Conservation (phyloP, 2,797 vertebrate species). For the Cynodonichthys magdalenae region DNA sequence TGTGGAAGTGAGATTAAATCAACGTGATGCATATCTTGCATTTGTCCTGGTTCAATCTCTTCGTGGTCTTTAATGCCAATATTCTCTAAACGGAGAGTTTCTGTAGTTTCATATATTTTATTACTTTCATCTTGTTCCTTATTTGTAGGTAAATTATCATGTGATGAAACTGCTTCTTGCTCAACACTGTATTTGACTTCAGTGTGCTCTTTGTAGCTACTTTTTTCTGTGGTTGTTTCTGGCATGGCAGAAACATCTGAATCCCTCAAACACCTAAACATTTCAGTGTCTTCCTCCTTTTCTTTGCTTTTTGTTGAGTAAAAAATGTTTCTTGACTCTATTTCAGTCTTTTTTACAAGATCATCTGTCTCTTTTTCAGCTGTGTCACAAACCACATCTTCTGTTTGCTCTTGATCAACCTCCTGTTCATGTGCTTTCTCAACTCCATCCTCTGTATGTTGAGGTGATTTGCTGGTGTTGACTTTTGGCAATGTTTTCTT, state of each 20-base stretch:
- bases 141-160: conserved; percentile 21
- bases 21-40: conserved; percentile 4
- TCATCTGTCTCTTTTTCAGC: conserved; percentile 3
- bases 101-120: background rate
- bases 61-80: background rate
- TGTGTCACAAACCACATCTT: background rate
- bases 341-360: conserved; percentile 5
- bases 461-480: background rate
- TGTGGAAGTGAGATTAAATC: background rate
- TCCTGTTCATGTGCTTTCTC: conserved; percentile 2
- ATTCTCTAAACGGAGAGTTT: conserved; percentile 3
- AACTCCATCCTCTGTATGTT: background rate
- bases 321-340: background rate
- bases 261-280: conserved; percentile 7
- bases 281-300: background rate
- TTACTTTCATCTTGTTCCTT: conserved; percentile 3
- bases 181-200: background rate
- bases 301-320: conserved; percentile 20
- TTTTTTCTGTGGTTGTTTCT: conserved; percentile 14
- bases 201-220: background rate
- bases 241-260: background rate
- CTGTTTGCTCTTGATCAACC: background rate
- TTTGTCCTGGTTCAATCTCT: background rate
- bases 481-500: conserved; percentile 7
- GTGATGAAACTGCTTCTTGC: conserved; percentile 4